These are phyloP conservation scores for Euplagia quadripunctaria DNA, from an alignment of 2,888 invertebrate genomes.

Conservation along the genomic window DNA sequence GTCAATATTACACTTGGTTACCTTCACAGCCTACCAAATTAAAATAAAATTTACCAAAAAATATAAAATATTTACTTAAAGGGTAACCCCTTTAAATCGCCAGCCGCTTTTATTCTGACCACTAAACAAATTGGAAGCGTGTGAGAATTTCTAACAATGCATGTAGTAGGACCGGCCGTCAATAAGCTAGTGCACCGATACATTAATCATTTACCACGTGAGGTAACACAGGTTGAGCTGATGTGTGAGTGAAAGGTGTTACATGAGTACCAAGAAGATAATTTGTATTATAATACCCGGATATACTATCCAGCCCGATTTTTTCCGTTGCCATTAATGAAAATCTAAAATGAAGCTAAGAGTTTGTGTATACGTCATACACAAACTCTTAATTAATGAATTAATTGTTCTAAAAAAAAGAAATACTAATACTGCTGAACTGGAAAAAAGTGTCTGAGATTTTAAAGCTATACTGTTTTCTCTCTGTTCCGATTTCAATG, in stretches of 20 bases:
- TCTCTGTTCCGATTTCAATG: no score
- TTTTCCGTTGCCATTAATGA: neutral
- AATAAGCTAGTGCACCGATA: constrained; percentile 45
- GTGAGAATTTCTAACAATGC: constrained; percentile 54
- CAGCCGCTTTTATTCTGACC: constrained; percentile 2
- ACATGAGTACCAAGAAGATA: constrained; percentile 10
- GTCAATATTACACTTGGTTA: no score
- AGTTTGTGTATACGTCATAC: no score
- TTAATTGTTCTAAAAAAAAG: no score
- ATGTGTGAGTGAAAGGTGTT: constrained; percentile 42
- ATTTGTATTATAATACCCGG: constrained; percentile 19
- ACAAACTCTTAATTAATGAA: no score
- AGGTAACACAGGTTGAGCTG: constrained; percentile 30
- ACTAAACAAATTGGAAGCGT: constrained; percentile 36
- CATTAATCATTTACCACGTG: constrained; percentile 53
- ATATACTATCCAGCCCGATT: neutral
- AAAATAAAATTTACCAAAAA: no score
- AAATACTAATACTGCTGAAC: no score
- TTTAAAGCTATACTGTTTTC: no score
- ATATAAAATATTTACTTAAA: no score
- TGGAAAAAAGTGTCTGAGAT: no score
- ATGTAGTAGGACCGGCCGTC: constrained; percentile 53
- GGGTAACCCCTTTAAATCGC: neutral
- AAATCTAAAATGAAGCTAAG: neutral
- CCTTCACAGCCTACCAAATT: no score